phyloP scores from a whole-genome alignment of 2,113 vertebrate species.

The Spilogale gracilis region DNA sequence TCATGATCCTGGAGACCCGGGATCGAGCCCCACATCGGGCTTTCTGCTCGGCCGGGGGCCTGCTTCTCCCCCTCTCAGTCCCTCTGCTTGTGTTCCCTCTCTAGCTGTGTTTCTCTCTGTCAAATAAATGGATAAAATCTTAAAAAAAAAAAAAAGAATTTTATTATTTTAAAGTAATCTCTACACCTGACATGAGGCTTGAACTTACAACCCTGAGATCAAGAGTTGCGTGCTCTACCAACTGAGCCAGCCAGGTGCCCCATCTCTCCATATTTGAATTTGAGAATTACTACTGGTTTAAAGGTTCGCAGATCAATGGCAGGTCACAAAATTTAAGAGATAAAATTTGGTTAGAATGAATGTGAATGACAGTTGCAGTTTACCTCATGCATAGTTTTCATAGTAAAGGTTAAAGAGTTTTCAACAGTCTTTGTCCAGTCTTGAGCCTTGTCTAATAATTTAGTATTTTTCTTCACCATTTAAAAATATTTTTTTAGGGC shows the following conservation, averaged over 20 bases:
- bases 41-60: too few species aligned
- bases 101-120: too few species aligned
- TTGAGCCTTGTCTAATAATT: background rate
- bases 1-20: too few species aligned
- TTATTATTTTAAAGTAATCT: background rate
- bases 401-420: background rate
- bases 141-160: too few species aligned
- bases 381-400: background rate
- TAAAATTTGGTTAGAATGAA: background rate
- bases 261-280: background rate
- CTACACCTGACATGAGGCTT: background rate
- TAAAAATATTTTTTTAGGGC: too few species aligned
- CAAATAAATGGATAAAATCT: too few species aligned
- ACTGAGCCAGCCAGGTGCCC: background rate
- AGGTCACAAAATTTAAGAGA: background rate
- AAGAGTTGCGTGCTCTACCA: background rate
- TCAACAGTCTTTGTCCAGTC: background rate
- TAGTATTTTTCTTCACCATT: background rate
- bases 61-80: too few species aligned
- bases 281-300: background rate
- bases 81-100: too few species aligned
- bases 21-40: too few species aligned
- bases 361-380: background rate
- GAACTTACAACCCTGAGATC: background rate
- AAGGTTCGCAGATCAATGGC: background rate